These are phyloP conservation scores for Arvicanthis niloticus DNA, from an alignment of 2,113 vertebrate species.

Conservation along the genomic window DNA sequence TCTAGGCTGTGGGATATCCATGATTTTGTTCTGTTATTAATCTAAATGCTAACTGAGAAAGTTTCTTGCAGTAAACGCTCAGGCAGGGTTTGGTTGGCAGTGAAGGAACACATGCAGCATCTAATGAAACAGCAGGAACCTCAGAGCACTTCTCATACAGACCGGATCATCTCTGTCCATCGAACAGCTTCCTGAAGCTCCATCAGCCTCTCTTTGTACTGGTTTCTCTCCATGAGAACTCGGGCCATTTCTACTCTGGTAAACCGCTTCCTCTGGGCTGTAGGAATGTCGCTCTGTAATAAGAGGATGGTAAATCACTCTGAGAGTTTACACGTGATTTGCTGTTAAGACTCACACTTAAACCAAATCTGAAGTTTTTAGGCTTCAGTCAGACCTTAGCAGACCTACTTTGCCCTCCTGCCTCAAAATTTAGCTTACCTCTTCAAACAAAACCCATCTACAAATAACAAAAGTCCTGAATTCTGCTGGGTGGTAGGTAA, in stretches of 20 bases:
- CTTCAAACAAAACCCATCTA: constrained; percentile 9
- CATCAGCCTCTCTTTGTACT: constrained; percentile 99
- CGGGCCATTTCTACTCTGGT: constrained; percentile 99
- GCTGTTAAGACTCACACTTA: not conserved
- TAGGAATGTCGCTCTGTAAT: constrained; percentile 95
- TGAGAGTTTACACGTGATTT: not conserved
- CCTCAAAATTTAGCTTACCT: not conserved
- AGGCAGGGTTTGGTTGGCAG: not conserved
- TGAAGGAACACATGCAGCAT: not conserved
- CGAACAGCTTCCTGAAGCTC: constrained; percentile 98
- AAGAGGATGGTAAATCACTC: constrained; percentile 15
- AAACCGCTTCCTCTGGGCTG: constrained; percentile 97
- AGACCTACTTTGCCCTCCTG: not conserved
- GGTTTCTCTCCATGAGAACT: constrained; percentile 99
- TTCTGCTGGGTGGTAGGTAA: not conserved
- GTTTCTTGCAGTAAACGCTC: constrained; percentile 1
- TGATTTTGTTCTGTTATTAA: constrained; percentile 7
- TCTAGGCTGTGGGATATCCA: not conserved
- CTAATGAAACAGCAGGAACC: not conserved
- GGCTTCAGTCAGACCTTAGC: not conserved
- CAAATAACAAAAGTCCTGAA: constrained; percentile 7
- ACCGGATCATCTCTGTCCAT: constrained; percentile 99
- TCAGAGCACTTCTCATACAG: constrained; percentile 34
- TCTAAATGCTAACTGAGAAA: constrained; percentile 12
- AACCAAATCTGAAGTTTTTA: constrained; percentile 19